Conservation (phyloP, 1,140 invertebrate genomes). For the Maniola jurtina region DNA sequence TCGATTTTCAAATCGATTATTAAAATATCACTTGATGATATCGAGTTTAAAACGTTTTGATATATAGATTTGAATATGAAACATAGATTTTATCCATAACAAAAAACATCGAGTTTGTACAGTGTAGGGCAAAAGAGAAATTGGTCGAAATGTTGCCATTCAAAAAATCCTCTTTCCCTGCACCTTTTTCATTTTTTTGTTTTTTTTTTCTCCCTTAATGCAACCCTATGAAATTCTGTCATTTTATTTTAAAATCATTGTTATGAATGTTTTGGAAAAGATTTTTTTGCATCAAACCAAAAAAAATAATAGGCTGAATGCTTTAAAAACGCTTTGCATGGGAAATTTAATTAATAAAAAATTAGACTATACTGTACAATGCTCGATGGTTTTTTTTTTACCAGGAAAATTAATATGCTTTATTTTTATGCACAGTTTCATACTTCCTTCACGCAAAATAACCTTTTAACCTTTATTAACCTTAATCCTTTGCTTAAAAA, state of each 20-base stretch:
- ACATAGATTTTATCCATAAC: slow-evolving; percentile 22
- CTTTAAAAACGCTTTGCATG: slow-evolving; percentile 30
- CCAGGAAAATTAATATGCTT: slow-evolving; percentile 38
- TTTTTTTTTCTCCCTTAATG: slow-evolving; percentile 28
- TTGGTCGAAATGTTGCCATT: slow-evolving; percentile 69
- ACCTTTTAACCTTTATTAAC: slow-evolving; percentile 22
- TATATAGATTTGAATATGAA: slow-evolving; percentile 13
- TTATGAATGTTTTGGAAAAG: background rate
- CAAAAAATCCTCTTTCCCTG: slow-evolving; percentile 36
- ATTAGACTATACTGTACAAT: slow-evolving; percentile 59
- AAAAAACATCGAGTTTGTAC: slow-evolving; percentile 71
- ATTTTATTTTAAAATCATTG: background rate
- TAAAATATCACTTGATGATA: background rate
- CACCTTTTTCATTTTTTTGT: slow-evolving; percentile 42
- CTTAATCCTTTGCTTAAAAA: slow-evolving; percentile 22
- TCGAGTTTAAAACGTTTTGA: background rate
- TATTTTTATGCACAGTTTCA: slow-evolving; percentile 22
- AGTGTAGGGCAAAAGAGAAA: slow-evolving; percentile 59
- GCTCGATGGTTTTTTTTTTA: slow-evolving; percentile 54
- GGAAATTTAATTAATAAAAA: slow-evolving; percentile 12
- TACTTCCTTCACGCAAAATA: slow-evolving; percentile 12
- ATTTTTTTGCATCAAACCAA: background rate
- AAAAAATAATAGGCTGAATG: background rate
- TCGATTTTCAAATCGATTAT: background rate
- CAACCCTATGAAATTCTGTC: slow-evolving; percentile 5